phyloP scores from a whole-genome alignment of 2,888 invertebrate species.

The Rhogogaster chlorosoma region DNA sequence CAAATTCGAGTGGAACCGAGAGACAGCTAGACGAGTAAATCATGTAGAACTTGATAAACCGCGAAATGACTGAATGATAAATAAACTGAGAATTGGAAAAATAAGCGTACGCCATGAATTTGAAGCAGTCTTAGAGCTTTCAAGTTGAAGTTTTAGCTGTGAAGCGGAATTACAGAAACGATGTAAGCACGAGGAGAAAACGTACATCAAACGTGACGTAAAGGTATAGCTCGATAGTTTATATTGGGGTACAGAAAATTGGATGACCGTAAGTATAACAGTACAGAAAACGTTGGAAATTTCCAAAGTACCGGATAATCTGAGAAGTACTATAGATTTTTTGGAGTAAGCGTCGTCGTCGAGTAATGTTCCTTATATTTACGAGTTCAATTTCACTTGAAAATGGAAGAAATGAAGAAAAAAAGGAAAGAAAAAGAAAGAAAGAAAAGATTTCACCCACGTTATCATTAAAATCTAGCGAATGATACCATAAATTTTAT shows the following conservation, averaged over 20 bases:
- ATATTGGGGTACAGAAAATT: neutral
- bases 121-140: neutral
- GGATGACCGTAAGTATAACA: neutral
- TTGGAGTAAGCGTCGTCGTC: neutral
- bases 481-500: constrained; percentile 26
- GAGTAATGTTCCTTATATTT: constrained; percentile 19
- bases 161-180: neutral
- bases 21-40: neutral
- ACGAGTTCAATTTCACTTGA: constrained; percentile 29
- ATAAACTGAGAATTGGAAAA: neutral
- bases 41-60: neutral
- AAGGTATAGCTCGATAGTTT: neutral
- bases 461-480: constrained; percentile 20
- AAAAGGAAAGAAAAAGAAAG: too few species aligned
- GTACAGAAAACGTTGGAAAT: neutral
- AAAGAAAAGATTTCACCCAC: neutral
- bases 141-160: neutral
- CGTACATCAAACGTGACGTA: neutral
- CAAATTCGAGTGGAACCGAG: neutral
- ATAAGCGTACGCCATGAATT: neutral
- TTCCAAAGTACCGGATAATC: neutral
- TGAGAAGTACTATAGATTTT: neutral
- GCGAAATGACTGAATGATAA: neutral
- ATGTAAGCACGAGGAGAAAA: neutral
- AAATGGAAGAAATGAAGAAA: neutral